Evolutionary conservation across 1,140 invertebrate genomes (phyloP).

Genomic region (Tenebrio molitor): DNA sequence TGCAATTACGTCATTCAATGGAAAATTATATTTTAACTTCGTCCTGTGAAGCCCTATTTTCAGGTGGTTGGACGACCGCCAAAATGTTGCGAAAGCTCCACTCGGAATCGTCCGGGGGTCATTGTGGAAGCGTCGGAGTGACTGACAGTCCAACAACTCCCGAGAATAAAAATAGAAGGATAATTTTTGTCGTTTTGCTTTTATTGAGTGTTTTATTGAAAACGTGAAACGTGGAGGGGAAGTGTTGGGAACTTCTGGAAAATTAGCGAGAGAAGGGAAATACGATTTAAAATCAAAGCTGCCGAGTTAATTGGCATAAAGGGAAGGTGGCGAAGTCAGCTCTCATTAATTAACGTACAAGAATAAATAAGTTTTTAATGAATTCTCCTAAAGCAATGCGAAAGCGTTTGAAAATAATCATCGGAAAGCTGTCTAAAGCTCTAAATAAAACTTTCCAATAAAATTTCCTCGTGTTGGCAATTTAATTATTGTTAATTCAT

Average conservation of each 20-base stretch:
- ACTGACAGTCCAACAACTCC: neutral
- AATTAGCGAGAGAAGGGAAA: conserved; percentile 22
- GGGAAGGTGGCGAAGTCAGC: conserved; percentile 49
- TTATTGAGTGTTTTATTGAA: conserved; percentile 3
- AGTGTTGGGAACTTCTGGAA: conserved; percentile 28
- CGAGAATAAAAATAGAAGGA: neutral
- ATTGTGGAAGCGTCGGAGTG: no score
- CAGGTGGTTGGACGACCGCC: neutral
- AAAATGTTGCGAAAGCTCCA: neutral
- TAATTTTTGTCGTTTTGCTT: conserved; percentile 17
- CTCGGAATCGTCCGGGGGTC: no score
- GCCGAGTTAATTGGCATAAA: conserved; percentile 53
- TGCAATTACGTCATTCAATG: conserved; percentile 48
- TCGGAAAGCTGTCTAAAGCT: neutral
- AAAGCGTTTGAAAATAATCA: conserved; percentile 34
- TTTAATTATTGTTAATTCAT: conserved; percentile 6
- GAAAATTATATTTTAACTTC: conserved; percentile 48
- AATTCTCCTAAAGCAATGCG: conserved; percentile 6
- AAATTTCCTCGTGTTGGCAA: neutral
- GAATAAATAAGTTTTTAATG: conserved; percentile 47
- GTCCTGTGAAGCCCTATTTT: neutral
- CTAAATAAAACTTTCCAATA: conserved; percentile 2
- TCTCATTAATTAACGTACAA: conserved; percentile 54
- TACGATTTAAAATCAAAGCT: conserved; percentile 42
- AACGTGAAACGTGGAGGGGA: neutral